A percentile compares a stretch with the other conserved stretches of the same genome.
These are phyloP conservation scores for Hedychridium roseum DNA, from an alignment of 2,888 invertebrate genomes.

Conservation along the genomic window DNA sequence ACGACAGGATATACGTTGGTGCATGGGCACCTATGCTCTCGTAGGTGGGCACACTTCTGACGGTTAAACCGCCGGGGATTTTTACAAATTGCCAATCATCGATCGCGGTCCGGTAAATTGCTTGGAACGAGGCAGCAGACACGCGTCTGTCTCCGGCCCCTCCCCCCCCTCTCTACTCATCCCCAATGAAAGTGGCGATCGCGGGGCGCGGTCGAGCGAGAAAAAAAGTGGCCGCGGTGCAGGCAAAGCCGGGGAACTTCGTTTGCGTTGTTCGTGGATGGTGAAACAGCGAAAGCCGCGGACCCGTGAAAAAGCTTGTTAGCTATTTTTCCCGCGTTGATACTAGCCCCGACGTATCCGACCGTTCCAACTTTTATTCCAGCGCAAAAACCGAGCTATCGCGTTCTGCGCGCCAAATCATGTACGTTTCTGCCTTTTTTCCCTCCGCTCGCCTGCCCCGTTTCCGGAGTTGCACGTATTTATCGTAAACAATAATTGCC, in stretches of 20 bases:
- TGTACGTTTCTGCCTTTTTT: constrained; percentile 5
- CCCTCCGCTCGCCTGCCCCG: constrained; percentile 2
- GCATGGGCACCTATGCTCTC: constrained; percentile 11
- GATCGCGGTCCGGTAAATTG: constrained; percentile 50
- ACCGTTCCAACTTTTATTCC: not conserved
- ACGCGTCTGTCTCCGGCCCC: constrained; percentile 3
- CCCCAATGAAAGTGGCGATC: no score
- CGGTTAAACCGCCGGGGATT: constrained; percentile 46
- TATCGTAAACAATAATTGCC: no score
- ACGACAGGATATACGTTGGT: no score
- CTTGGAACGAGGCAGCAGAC: constrained; percentile 21
- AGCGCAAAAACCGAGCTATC: constrained; percentile 1
- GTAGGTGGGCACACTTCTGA: constrained; percentile 24
- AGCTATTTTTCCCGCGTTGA: no score
- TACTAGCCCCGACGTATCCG: no score
- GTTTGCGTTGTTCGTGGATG: constrained; percentile 4
- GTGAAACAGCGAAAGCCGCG: no score
- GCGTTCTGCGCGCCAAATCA: not conserved
- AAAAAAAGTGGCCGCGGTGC: not conserved
- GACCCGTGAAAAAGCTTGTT: no score
- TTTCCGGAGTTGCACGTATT: no score
- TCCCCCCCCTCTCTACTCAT: constrained; percentile 23
- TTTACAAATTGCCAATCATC: constrained; percentile 58
- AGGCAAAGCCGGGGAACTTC: constrained; percentile 12
- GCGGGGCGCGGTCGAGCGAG: no score